phyloP scores from a whole-genome alignment of 2,113 vertebrate species.

The Aphyosemion australe region DNA sequence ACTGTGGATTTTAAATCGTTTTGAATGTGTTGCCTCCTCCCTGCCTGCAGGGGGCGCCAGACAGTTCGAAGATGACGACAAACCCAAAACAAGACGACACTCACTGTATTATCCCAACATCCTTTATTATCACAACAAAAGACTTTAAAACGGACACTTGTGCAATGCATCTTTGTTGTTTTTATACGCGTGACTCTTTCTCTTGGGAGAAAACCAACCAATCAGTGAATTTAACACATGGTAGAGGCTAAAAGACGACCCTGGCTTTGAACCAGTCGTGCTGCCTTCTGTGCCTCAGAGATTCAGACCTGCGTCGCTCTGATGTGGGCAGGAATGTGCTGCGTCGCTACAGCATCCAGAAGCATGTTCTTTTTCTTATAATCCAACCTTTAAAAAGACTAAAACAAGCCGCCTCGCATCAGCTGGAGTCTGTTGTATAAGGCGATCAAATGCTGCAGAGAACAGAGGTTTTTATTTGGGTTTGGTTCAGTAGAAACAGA shows the following conservation, averaged over 20 bases:
- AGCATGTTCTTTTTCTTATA: too few relatives aligned
- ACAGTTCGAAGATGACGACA: not conserved
- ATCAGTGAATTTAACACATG: not conserved
- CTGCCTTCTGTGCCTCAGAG: not conserved
- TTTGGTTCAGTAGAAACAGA: not conserved
- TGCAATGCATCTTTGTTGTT: too few relatives aligned
- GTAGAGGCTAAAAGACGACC: not conserved
- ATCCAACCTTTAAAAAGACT: too few relatives aligned
- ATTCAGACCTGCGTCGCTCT: not conserved
- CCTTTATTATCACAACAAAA: too few relatives aligned
- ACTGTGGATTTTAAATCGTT: not conserved
- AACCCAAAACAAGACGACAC: too few relatives aligned
- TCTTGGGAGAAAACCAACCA: not conserved
- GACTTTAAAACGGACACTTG: too few relatives aligned
- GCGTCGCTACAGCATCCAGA: too few relatives aligned
- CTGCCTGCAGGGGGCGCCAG: not conserved
- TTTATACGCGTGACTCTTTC: too few relatives aligned
- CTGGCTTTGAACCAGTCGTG: too few relatives aligned
- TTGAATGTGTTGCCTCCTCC: not conserved
- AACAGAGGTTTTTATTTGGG: not conserved
- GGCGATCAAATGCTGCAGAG: not conserved
- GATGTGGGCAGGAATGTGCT: not conserved
- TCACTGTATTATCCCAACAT: too few relatives aligned
- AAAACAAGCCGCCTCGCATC: too few relatives aligned
- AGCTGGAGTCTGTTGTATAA: not conserved